These are phyloP conservation scores for Ricordea florida DNA, from an alignment of 92 coral and sea anemone genomes.

Conservation along the genomic window DNA sequence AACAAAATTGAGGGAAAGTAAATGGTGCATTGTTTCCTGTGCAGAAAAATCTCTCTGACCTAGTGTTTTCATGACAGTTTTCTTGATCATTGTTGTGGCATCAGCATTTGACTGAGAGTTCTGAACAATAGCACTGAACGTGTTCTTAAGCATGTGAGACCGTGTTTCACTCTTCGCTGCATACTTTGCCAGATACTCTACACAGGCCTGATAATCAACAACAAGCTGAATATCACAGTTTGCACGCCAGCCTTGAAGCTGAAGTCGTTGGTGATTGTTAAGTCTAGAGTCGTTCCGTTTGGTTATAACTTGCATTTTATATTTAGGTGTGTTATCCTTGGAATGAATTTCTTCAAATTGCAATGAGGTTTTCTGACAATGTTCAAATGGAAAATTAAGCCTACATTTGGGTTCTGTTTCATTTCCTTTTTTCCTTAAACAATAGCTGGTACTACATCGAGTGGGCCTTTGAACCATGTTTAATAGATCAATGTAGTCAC, in stretches of 20 bases:
- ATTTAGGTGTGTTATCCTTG: slow-evolving; percentile 3
- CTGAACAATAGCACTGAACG: neutral
- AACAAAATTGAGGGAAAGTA: no score
- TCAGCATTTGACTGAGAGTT: no score
- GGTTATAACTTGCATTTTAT: neutral
- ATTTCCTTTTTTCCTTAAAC: slow-evolving; percentile 10
- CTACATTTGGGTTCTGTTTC: neutral
- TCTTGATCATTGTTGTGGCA: slow-evolving; percentile 16
- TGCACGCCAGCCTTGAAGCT: no score
- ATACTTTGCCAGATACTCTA: slow-evolving; percentile 24
- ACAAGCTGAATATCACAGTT: slow-evolving; percentile 17
- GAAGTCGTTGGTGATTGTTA: slow-evolving; percentile 35
- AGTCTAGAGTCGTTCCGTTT: slow-evolving; percentile 21
- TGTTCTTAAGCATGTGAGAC: neutral
- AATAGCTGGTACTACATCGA: no score
- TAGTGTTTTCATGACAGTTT: slow-evolving; percentile 40
- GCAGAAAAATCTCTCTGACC: slow-evolving; percentile 47
- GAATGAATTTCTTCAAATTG: neutral
- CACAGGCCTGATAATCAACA: slow-evolving; percentile 15
- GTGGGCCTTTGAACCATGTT: no score
- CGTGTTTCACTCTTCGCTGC: slow-evolving; percentile 28
- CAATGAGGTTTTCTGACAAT: neutral
- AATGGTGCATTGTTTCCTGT: slow-evolving; percentile 47
- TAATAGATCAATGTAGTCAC: slow-evolving; percentile 27
- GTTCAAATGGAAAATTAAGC: slow-evolving; percentile 21